Percentiles rank a stretch among this genome's conserved stretches.
These are phyloP conservation scores for Elaphurus davidianus DNA, from an alignment of 2,113 vertebrate species.

Conservation along the genomic window DNA sequence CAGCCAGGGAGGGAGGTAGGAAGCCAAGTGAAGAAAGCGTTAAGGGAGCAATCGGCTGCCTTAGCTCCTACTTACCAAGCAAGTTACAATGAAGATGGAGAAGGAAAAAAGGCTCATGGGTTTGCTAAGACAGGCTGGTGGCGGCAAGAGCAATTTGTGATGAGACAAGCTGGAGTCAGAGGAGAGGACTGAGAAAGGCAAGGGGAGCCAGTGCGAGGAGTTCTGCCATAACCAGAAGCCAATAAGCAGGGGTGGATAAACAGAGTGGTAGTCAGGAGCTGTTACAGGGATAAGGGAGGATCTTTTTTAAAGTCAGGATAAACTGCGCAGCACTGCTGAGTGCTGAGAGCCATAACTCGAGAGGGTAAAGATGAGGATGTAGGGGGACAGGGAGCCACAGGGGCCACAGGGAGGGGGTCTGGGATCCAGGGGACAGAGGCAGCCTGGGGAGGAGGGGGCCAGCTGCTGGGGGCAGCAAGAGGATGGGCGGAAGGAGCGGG, in stretches of 20 bases:
- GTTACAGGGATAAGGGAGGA: not conserved
- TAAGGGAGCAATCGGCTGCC: fast-evolving
- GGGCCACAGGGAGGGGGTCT: not conserved
- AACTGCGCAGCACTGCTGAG: not conserved
- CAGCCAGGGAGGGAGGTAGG: not conserved
- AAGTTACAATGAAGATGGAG: not conserved
- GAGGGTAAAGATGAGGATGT: not conserved
- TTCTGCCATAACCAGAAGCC: not conserved
- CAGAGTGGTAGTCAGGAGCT: fast-evolving
- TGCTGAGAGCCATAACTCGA: too few relatives aligned
- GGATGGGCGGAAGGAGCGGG: not conserved
- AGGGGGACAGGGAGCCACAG: not conserved
- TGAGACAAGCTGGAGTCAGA: not conserved
- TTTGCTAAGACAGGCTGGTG: not conserved
- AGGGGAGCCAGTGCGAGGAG: not conserved
- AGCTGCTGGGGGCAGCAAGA: not conserved
- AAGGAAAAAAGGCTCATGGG: not conserved
- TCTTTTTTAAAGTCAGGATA: not conserved
- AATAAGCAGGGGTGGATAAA: fast-evolving
- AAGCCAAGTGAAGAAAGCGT: not conserved
- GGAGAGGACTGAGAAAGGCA: not conserved
- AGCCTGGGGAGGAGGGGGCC: not conserved
- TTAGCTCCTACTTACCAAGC: not conserved
- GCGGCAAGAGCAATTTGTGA: not conserved
- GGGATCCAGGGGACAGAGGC: not conserved